Base-by-base conservation (phyloP, 2,797 vertebrate species). In the Pipistrellus kuhlii region DNA sequence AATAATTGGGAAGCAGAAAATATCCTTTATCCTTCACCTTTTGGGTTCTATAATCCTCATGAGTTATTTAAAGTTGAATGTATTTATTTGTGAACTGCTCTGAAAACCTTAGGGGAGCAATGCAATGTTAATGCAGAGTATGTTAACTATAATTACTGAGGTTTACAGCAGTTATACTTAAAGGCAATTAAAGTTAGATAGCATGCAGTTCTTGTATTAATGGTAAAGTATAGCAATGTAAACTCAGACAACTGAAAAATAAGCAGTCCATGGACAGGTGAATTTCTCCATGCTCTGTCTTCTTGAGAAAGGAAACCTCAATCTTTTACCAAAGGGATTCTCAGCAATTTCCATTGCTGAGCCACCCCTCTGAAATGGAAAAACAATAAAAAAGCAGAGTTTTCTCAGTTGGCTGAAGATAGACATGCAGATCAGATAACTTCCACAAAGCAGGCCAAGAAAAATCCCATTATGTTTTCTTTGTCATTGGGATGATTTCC, bases 121-220 rank as follows among this genome's bases (percentile, higher is more conserved):
- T 92, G 30, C 76, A 77, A 55, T 95, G 88, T 86, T 88, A 95
- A 95, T 86, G 85, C 32, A 81, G 53, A 95, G 62, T 90, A 94
- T 92, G 92, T 84, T 95, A 92, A 94, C 69, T 87, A 90, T 95
- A 93, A 97, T 95, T 96, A 96, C 59, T 20, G 93, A 96, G n/a
- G 88, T 71, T 97, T 94, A 88, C 17, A 82, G 83, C 85, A 91
- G 57, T 96, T 95, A 88, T 95, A 95, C 93, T 93, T 95, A 96
- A 93, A 97, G 66, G 93, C 88, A 96, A 94, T 97, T 93, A 95
- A 93, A 96, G 51, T 86, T 82, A 96, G 86, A 88, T 59, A 94
- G 80, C 82, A 94, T 64, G 85, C 57, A 92, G 78, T 86, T 94
- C 76, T 90, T 88, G 75, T 38, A 72, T 92, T 88, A 41, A 84